phyloP scores from a whole-genome alignment of 2,888 invertebrate genomes.

The Blera fallax region DNA sequence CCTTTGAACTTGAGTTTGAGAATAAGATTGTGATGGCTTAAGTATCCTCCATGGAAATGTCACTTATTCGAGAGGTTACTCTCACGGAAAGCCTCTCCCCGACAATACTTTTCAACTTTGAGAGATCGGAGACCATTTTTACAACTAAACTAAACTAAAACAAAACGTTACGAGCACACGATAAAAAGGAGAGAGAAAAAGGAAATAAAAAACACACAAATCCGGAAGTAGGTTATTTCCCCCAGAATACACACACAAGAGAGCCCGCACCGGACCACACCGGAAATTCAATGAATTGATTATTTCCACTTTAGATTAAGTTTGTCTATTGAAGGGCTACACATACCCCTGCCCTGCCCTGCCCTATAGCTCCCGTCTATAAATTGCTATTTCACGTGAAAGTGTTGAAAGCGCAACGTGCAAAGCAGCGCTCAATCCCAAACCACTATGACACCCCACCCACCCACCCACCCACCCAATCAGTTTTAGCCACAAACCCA shows the following conservation, averaged over 20 bases:
- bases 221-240: slow-evolving; percentile 62
- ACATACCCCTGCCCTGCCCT: no score
- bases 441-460: not conserved
- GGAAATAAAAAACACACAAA: no score
- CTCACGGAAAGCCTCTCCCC: no score
- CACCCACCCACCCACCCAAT: not conserved
- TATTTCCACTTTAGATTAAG: slow-evolving; percentile 71
- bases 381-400: slow-evolving; percentile 61
- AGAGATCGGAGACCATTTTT: no score
- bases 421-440: slow-evolving; percentile 16
- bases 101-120: no score
- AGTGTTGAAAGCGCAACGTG: slow-evolving; percentile 68
- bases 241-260: not conserved
- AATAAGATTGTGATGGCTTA: not conserved
- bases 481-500: not conserved
- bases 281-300: slow-evolving; percentile 69
- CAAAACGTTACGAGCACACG: not conserved
- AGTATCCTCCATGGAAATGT: not conserved
- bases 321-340: slow-evolving; percentile 41
- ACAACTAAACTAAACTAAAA: slow-evolving; percentile 8
- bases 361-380: slow-evolving; percentile 15
- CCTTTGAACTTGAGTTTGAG: not conserved
- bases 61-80: not conserved
- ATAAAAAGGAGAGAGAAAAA: not conserved
- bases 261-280: slow-evolving; percentile 28